Conservation (phyloP, 2,113 vertebrate species). For the Mus musculus region DNA sequence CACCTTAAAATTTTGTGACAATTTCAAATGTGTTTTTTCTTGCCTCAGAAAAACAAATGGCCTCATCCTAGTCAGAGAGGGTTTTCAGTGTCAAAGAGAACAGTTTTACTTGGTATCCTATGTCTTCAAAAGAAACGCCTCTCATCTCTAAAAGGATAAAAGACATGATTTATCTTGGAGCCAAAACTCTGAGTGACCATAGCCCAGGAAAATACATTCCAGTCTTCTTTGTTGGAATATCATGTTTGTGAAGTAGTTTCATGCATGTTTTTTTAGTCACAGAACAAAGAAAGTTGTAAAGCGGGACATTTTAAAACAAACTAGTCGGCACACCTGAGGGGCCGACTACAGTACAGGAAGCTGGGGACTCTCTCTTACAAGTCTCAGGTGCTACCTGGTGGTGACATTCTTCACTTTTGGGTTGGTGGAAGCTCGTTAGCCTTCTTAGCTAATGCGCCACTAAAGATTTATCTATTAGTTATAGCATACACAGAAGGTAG, state of each 20-base stretch:
- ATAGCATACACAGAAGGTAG: not conserved
- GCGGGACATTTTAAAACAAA: not conserved
- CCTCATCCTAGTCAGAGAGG: not conserved
- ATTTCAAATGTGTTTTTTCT: constrained; percentile 35
- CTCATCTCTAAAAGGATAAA: not conserved
- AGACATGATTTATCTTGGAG: not conserved
- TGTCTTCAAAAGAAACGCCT: not conserved
- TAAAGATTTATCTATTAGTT: not conserved
- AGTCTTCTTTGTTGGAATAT: not conserved
- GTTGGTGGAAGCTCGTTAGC: not conserved
- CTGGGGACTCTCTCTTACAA: not conserved
- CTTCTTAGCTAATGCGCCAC: not conserved
- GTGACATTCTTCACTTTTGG: not conserved
- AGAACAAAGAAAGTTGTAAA: not conserved
- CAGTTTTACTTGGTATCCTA: constrained; percentile 32
- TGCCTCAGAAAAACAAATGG: not conserved
- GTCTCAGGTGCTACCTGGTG: not conserved
- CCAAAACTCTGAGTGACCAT: not conserved
- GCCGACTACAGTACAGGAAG: not conserved
- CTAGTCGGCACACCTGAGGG: no score
- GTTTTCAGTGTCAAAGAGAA: not conserved
- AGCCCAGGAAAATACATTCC: not conserved
- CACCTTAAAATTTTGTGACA: not conserved
- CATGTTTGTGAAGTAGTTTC: not conserved
- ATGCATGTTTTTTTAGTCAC: not conserved